Percentiles rank a stretch among this genome's conserved stretches.
phyloP scores from a whole-genome alignment of 2,888 invertebrate species.

The Xylota sylvarum region DNA sequence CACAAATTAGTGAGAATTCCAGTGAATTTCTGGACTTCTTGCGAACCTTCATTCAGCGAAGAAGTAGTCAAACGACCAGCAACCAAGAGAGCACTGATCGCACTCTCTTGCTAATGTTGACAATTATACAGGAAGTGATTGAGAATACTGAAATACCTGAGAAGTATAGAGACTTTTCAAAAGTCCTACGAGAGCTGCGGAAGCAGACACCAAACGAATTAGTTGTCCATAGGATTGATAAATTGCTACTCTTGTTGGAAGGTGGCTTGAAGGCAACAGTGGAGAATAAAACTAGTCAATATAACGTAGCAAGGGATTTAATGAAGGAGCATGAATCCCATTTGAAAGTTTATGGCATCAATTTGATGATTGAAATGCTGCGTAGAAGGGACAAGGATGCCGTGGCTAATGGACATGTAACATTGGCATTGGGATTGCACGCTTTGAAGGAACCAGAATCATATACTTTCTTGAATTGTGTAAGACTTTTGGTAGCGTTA shows the following conservation, averaged over 20 bases:
- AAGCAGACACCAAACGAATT: constrained; percentile 75
- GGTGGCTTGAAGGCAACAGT: constrained; percentile 63
- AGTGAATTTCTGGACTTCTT: constrained; percentile 80
- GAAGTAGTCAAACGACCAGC: constrained; percentile 32
- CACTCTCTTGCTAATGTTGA: constrained; percentile 78
- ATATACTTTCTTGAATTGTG: constrained; percentile 84
- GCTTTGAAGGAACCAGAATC: constrained; percentile 83
- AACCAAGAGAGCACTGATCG: constrained; percentile 78
- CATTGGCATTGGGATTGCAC: constrained; percentile 82
- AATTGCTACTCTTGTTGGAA: constrained; percentile 77
- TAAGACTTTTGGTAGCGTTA: constrained; percentile 82
- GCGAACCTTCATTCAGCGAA: constrained; percentile 78
- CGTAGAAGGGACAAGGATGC: constrained; percentile 80
- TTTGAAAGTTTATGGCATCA: constrained; percentile 83
- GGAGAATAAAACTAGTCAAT: constrained; percentile 59
- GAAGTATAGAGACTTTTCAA: constrained; percentile 73
- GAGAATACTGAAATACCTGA: constrained; percentile 76
- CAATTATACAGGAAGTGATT: constrained; percentile 81
- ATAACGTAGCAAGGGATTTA: constrained; percentile 80
- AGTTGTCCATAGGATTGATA: constrained; percentile 78
- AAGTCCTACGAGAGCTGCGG: constrained; percentile 72
- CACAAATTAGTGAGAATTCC: constrained; percentile 81
- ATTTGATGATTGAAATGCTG: constrained; percentile 81
- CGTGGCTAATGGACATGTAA: constrained; percentile 81
- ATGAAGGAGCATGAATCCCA: constrained; percentile 82